Base-by-base conservation (phyloP, 2,797 vertebrate genomes). In the Lophius americanus region DNA sequence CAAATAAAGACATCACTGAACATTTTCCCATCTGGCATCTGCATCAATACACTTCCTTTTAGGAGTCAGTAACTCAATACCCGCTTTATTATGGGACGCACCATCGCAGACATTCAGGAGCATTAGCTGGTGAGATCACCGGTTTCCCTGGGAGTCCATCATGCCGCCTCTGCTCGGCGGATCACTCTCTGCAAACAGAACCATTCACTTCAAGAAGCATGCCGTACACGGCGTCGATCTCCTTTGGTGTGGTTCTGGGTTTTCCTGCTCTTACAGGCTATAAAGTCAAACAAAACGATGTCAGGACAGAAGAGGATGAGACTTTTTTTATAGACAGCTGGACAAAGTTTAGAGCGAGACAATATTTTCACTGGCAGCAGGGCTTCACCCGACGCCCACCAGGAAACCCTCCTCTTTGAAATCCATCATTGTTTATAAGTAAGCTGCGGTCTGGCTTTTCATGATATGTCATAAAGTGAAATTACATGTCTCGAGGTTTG, bases 21-120 rank as follows among this genome's bases (percentile, higher is more conserved):
- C 12, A n/a, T 50, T 41, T 68, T 71, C 61, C 57, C 67, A 70
- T 76, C 82, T 81, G 73, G 57, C 50, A 13, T 60, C 75, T 73
- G 46, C 46, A 70, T 80, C 64, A 36, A 36, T 57, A 46, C 56
- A 39, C 46, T 66, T 36, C 5, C 12, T 57, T 77, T 72, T 75
- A 78, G 63, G 49, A 59, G 49, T 6, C 49, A 39, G 54, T 83
- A 68, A 74, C 57, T 85, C 61, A 73, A 0, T 14, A 56, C 73
- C 52, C 59, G 7, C 35, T 76, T 80, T 85, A 76, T 69, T 51
- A 75, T 67, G 58, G 60, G 57, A 78, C 58, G 6, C 43, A 43
- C 46, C 51, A 38, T 33, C 65, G 51, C 50, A 64, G 52, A 60
- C 14, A 0, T 41, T 55, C 38, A 54, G 70, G 8, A 42, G 59